Evolutionary conservation across 1,140 invertebrate genomes (phyloP).

Genomic region (Phortica variegata): DNA sequence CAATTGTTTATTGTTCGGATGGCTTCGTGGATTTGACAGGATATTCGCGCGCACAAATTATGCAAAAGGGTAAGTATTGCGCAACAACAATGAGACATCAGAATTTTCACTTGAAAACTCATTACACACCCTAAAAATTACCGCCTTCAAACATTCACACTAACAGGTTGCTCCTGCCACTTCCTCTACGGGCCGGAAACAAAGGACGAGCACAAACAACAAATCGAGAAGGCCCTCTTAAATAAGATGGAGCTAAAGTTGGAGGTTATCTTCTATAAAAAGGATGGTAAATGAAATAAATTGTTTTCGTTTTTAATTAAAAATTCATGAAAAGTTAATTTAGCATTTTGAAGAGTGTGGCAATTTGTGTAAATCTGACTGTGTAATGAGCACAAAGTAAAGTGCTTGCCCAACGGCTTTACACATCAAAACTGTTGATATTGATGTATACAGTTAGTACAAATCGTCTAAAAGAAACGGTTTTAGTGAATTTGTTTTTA

Average conservation of each 20-base stretch:
- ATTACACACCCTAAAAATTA: constrained; percentile 21
- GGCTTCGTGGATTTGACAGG: constrained; percentile 97
- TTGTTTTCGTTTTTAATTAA: constrained; percentile 33
- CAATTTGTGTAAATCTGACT: constrained; percentile 18
- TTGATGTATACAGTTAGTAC: too few species aligned
- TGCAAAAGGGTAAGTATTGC: constrained; percentile 75
- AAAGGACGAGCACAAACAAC: constrained; percentile 79
- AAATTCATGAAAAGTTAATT: constrained; percentile 20
- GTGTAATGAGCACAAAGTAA: too few species aligned
- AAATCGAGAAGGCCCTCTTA: constrained; percentile 87
- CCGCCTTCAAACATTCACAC: constrained; percentile 5
- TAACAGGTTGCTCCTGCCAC: constrained; percentile 82
- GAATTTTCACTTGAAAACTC: constrained; percentile 47
- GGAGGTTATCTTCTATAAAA: constrained; percentile 93
- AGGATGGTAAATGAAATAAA: constrained; percentile 71
- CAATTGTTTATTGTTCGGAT: constrained; percentile 97
- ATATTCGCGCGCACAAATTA: constrained; percentile 89
- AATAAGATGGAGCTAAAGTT: constrained; percentile 89
- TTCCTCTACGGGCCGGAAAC: constrained; percentile 93
- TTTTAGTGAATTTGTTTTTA: too few species aligned
- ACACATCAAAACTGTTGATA: too few species aligned
- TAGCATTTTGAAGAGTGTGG: constrained; percentile 12
- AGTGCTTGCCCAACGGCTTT: too few species aligned
- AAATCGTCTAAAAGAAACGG: too few species aligned
- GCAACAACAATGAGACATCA: neutral